Evolutionary conservation across 1,140 invertebrate species (phyloP), one percentile per base, ranked within the genome.

Genomic region (Apis florea): DNA sequence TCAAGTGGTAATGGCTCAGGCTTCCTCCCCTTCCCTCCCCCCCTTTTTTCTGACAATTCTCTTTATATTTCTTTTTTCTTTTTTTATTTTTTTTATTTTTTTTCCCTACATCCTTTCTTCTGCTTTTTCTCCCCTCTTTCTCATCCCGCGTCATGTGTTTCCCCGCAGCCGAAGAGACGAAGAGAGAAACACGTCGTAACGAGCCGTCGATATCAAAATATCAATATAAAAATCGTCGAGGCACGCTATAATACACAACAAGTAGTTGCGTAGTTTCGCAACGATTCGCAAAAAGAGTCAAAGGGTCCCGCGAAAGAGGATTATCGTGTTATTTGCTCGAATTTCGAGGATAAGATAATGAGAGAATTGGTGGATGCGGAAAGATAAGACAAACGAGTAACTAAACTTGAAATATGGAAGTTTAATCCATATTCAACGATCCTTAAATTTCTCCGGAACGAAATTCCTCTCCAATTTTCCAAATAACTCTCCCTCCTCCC

Each of bases 1-100:
- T 83, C 83, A 73, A 77, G 69, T 78, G 69, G 74, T 85, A 83
- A 85, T 85, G 81, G 75, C 79, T 53, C 69, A 13, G 40, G 54
- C 68, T 78, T 5, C 15, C 12, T 53, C n/a, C 21, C 13, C n/a
- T 51, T 17, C 13, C 51, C n/a, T 15, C 19, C 47, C 24, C 8
- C 47, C 11, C 2, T 40, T 40, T 40, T 40, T 40, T 40, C 31
- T 40, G 31, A 40, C 31, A 40, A 40, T 63, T 49, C 73, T 76
- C 56, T 81, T 67, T 75, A 80, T 73, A 40, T 77, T 68, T 77
- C 26, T 58, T 26, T 56, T 13, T 49, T 19, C 19, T 15, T n/a
- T 31, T 26, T 13, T 64, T 11, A 19, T 24, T 15, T 26, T 9
- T 5, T 12, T 19, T 24, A 71, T 40, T 58, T 68, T 53, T 63